Base-by-base conservation (phyloP, 2,113 vertebrate genomes). In the Pseudolaguvia tuberculata region DNA sequence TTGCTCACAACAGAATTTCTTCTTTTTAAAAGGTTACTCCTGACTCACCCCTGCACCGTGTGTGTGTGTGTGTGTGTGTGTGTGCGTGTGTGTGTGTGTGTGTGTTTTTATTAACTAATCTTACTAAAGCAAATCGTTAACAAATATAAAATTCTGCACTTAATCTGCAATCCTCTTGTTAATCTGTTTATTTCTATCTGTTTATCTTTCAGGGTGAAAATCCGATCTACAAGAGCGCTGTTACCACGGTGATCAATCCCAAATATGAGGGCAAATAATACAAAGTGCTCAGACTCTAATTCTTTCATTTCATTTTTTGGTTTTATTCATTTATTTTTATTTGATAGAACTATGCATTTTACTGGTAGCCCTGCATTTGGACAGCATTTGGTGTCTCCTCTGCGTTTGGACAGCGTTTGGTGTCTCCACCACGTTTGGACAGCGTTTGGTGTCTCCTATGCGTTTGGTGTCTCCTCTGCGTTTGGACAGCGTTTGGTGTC, bases 201-300 rank as follows among this genome's bases (percentile, higher is more conserved):
- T 23, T 2, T 1, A 6, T 47, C 82, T 73, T 23, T 81, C 82
- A 99, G 97, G 96, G 97, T 69, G 97, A 99, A 92, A 99, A 99
- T 91, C 97, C 97, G 52, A 99, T 99, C 92, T 99, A 99, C 91
- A 99, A 96, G 86, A 99, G 97, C 78, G 97, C 97, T 2, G 96
- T 99, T 83, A 99, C 97, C 9, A 99, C 97, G 70, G 94, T 99
- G 83, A 92, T 99, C 84, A 99, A 99, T 89, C 97, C 97, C 75
- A 99, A 97, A 88, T 99, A 98, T 61, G 96, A 98, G 91, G 97
- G 97, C 74, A 99, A 99, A 87, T 99, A 91, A 98, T 86, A 72
- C 25, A 35, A 25, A 35, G 27, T 25, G 21, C 51, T 5, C 20
- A 15, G 12, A 61, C 39, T 53, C 25, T 45, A 69, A 58, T 58